phyloP scores from a whole-genome alignment of 2,888 invertebrate genomes.

The Fissipunctia ypsillon region DNA sequence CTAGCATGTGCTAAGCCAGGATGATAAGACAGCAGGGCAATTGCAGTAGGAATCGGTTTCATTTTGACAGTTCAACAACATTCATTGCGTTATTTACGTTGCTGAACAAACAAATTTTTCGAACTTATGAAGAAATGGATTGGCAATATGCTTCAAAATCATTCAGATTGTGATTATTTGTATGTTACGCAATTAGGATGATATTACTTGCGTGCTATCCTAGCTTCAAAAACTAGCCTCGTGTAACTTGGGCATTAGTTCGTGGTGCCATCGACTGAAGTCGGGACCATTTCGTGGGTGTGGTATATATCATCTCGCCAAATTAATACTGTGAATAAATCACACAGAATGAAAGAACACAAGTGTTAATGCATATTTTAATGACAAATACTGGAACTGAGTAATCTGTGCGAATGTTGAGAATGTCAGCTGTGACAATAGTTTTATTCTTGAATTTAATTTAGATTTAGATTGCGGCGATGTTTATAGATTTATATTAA shows the following conservation, averaged over 20 bases:
- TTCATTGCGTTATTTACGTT: no score
- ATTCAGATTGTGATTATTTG: no score
- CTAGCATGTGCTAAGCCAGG: no score
- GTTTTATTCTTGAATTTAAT: slow-evolving; percentile 46
- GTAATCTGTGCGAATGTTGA: slow-evolving; percentile 59
- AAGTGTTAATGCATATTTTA: slow-evolving; percentile 62
- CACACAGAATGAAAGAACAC: slow-evolving; percentile 67
- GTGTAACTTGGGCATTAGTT: not conserved
- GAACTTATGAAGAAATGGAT: no score
- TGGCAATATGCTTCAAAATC: no score
- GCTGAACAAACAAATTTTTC: no score
- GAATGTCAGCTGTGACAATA: slow-evolving; percentile 54
- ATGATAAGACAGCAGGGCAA: no score
- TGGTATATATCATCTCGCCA: slow-evolving; percentile 75
- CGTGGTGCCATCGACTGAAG: slow-evolving; percentile 57
- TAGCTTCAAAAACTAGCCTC: no score
- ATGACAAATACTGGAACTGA: slow-evolving; percentile 68
- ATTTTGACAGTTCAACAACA: no score
- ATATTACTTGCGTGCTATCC: no score
- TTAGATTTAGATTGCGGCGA: slow-evolving; percentile 36
- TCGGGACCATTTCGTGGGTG: slow-evolving; percentile 60
- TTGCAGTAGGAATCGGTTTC: no score
- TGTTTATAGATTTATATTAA: slow-evolving; percentile 24
- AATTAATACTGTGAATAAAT: slow-evolving; percentile 78
- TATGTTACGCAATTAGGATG: no score